Conservation (phyloP, 2,113 vertebrate genomes). For the Prietella phreatophila region DNA sequence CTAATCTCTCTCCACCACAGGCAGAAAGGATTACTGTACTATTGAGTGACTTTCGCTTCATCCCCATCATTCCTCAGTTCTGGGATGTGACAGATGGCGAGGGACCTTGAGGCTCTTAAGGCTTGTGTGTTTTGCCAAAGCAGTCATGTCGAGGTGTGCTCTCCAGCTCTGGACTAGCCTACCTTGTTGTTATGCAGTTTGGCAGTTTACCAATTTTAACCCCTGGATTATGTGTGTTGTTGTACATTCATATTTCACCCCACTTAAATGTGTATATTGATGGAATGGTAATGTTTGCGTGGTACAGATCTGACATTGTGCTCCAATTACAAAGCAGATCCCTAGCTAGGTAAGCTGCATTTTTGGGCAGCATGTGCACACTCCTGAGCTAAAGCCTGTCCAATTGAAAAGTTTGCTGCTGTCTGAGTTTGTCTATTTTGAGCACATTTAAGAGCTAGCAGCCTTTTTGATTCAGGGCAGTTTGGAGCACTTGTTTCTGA, state of each 20-base stretch:
- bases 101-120: not conserved
- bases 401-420: not conserved
- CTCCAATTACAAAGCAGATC: not conserved
- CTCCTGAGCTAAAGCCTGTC: not conserved
- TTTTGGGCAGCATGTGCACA: not conserved
- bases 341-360: not conserved
- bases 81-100: constrained; percentile 25
- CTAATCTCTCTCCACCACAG: constrained; percentile 7
- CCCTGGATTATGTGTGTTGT: not conserved
- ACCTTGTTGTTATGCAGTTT: not conserved
- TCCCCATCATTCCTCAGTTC: constrained; percentile 10
- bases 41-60: constrained; percentile 19
- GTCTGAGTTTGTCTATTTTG: not conserved
- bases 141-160: not conserved
- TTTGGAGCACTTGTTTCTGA: no score
- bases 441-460: not conserved
- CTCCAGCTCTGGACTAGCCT: not conserved
- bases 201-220: not conserved
- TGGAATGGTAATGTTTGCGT: not conserved
- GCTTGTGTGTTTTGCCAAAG: not conserved
- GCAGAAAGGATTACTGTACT: constrained; percentile 25
- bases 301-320: not conserved
- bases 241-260: not conserved
- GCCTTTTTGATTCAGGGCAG: not conserved
- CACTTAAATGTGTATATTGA: not conserved